Evolutionary conservation across 2,113 vertebrate genomes (phyloP), one percentile per base, ranked within the genome.

Genomic region (Rhinolophus ferrumequinum): DNA sequence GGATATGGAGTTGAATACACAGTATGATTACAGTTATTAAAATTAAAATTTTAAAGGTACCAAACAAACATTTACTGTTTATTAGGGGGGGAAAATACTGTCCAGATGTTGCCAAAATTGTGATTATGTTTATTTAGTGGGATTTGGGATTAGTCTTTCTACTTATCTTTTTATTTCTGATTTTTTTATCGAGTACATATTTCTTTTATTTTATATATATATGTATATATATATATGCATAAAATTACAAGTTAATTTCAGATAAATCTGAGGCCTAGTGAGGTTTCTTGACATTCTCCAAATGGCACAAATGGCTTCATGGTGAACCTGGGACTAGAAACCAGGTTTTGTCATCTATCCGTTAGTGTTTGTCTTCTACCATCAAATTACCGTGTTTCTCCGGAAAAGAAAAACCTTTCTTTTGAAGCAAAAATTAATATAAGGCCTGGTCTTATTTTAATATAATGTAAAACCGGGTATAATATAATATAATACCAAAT

Each of bases 221-320:
- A 4, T 76, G 11, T 76, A 18, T 52, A 2, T 60, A 1, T 82
- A 3, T 24, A 4, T 76, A 15, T 76, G 13, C 52, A 79, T 50
- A 50, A 26, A 76, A 64, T 54, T 62, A 30, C 66, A 24, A 54
- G 44, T 69, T 64, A 52, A 64, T 72, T 94, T 92, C 67, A 69
- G 30, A 28, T 86, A 14, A 86, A 85, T 69, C 33, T 69, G 30
- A 89, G 30, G 7, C 52, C 26, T 80, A 58, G 14, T 89, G 73
- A 35, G 47, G 19, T 82, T 92, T 93, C 81, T 95, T 76, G 15
- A 80, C 70, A 60, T 58, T 91, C 64, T 94, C 66, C 70, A 92
- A 92, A 92, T 85, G 15, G 11, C 30, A 75, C 24, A 35, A 81
- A 66, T 76, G 38, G 22, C 50, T 89, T 69, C 14, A 14, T 33